Evolutionary conservation across 2,113 vertebrate genomes (phyloP), one percentile per base, ranked within the genome.

Genomic region (Siniperca knerii): DNA sequence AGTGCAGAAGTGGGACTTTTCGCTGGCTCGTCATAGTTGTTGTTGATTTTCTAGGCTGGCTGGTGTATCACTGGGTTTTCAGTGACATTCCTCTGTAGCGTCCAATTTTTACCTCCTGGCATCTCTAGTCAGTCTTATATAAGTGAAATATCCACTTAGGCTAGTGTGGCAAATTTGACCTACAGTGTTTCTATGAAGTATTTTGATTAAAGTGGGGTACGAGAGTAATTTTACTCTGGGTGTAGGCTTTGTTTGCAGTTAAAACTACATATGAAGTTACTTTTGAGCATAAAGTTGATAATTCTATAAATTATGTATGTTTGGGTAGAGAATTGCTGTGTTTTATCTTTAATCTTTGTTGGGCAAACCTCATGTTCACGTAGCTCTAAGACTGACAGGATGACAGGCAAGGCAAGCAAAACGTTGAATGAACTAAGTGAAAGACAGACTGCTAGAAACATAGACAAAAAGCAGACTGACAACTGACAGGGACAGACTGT

Each of bases 1-100:
- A 92, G 75, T 86, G 44, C 72, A 83, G 65, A 85, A 86, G n/a
- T 72, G 64, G 81, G 77, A 82, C 64, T 91, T 87, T 87, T 77
- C 15, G n/a, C 54, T n/a, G 23, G 33, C 21, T 66, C 2, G 10
- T 82, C 81, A 71, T 79, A 2, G 1, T 64, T 81, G 46, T 79
- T 79, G 65, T 37, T 73, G 20, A 80, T 82, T 85, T 85, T 79
- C 50, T 33, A 3, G 16, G 23, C 54, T 76, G 33, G 20, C 48
- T 77, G 25, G 35, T 86, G 55, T 73, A 20, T 70, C 66, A 62
- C 40, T 82, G 48, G 25, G 15, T 50, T 86, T 80, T 79, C 23
- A 75, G 54, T 11, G 55, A 66, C 35, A 64, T 78, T 80, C 65
- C 57, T 62, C 23, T 62, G 9, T n/a, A 42, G 84, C 37, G 50